Evolutionary conservation across 1,140 invertebrate species (phyloP).

Genomic region (Belonocnema kinseyi): DNA sequence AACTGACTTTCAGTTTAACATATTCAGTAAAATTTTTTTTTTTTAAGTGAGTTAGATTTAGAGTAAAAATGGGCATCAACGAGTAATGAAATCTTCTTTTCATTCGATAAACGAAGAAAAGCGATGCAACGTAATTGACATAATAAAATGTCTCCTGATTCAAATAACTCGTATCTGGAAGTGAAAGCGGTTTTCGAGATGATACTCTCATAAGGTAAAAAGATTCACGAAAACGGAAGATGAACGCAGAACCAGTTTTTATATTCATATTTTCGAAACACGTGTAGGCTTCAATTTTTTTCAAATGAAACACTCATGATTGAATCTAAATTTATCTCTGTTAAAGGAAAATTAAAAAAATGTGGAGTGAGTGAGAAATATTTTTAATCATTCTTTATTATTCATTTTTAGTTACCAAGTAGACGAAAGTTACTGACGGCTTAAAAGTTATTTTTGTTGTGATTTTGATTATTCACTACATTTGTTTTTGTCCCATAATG

Average conservation of each 20-base stretch:
- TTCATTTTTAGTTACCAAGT: no score
- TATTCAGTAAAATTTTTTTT: background rate
- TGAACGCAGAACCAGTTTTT: constrained; percentile 2
- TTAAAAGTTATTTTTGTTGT: no score
- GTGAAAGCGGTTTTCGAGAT: constrained; percentile 27
- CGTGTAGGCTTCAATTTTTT: background rate
- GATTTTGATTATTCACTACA: no score
- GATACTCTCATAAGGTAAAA: constrained; percentile 22
- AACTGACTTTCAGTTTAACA: background rate
- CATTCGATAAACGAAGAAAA: background rate
- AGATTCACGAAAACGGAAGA: constrained; percentile 20
- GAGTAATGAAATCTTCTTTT: background rate
- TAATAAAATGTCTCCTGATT: constrained; percentile 27
- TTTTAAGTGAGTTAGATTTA: no score
- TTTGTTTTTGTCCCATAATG: no score
- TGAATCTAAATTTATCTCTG: background rate
- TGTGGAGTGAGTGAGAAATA: no score
- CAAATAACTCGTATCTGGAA: constrained; percentile 21
- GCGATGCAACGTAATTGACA: constrained; percentile 19
- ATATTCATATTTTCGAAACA: constrained; percentile 8
- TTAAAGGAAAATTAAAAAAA: no score
- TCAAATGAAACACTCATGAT: background rate
- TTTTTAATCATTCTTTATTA: no score
- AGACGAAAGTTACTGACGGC: no score
- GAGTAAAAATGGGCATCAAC: no score